These are phyloP conservation scores for Hemitrygon akajei DNA, from an alignment of 2,797 vertebrate genomes.

Conservation along the genomic window DNA sequence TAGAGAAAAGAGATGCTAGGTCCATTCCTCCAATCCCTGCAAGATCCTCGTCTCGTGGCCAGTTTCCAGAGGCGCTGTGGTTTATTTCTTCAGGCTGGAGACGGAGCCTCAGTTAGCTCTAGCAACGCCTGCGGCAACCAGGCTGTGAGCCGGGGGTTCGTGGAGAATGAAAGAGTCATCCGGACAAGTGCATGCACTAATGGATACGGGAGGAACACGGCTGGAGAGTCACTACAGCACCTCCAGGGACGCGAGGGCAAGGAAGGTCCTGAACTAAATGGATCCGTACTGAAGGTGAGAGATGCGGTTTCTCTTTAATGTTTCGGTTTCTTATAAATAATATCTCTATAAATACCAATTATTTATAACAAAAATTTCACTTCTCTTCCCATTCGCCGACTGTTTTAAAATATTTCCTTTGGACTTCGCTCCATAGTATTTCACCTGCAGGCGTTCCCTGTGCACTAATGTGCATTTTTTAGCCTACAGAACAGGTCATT, in stretches of 20 bases:
- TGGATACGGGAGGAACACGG: not conserved
- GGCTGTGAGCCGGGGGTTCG: not conserved
- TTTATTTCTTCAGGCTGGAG: slow-evolving; percentile 52
- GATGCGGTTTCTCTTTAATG: too few relatives aligned
- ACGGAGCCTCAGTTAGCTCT: not conserved
- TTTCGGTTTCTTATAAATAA: not conserved
- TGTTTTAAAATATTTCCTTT: not conserved
- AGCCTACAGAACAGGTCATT: slow-evolving; percentile 16
- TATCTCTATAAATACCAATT: too few relatives aligned
- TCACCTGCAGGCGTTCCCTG: not conserved
- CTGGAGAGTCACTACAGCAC: not conserved
- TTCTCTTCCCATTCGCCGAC: too few relatives aligned
- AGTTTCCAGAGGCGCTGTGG: slow-evolving; percentile 82
- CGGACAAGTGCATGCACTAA: not conserved
- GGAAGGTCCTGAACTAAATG: not conserved
- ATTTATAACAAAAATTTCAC: not conserved
- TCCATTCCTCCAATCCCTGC: slow-evolving; percentile 55
- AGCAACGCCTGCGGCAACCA: not conserved
- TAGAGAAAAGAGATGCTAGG: slow-evolving; percentile 51
- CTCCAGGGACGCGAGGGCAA: not conserved
- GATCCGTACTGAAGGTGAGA: not conserved
- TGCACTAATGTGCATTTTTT: not conserved
- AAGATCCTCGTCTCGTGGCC: slow-evolving; percentile 72
- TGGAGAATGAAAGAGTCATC: not conserved
- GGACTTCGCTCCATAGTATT: slow-evolving; percentile 6